Evolutionary conservation across 2,888 invertebrate genomes (phyloP), one percentile per base, ranked within the genome.

Genomic region (Sphaerophoria rueppellii): DNA sequence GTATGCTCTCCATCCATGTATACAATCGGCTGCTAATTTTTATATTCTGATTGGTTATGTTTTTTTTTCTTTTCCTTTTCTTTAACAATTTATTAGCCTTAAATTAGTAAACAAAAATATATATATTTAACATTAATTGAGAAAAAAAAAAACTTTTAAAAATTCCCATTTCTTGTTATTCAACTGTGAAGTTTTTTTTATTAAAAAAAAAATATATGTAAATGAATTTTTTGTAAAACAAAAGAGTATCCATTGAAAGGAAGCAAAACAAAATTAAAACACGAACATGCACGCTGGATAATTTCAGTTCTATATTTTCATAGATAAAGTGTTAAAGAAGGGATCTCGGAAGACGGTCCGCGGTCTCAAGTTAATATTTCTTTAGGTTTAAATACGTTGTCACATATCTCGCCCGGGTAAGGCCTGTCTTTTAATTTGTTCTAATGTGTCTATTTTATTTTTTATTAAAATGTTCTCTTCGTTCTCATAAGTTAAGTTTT

Each of bases 171-270:
- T 83, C 83, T 80, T 83, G 83, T 83, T 83, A 75, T 75, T 72
- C 75, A 80, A 80, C 79, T 83, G 80, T 83, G 83, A 83, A 83
- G 79, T 83, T 83, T 79, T 82, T 83, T 79, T 78, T 75, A 61
- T 72, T 72, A 46, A 76, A 83, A 74, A 70, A 79, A 58, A 82
- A 37, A 74, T 79, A 80, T 75, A 83, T 83, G 79, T 83, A 83
- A 69, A 83, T 83, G 83, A 79, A 75, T 82, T 82, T 83, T 83
- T 82, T 83, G 79, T 83, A 79, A 83, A 83, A 80, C 79, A 83
- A 83, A 83, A 75, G 54, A 63, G 80, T 79, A 61, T 67, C 67
- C 70, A 58, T 48, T 57, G 65, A 54, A 57, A 67, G 65, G 70
- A 55, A 79, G 58, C 57, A 37, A 67, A 82, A 83, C 72, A 76